phyloP scores from a whole-genome alignment of 1,140 invertebrate genomes.

The Scylla paramamosain region DNA sequence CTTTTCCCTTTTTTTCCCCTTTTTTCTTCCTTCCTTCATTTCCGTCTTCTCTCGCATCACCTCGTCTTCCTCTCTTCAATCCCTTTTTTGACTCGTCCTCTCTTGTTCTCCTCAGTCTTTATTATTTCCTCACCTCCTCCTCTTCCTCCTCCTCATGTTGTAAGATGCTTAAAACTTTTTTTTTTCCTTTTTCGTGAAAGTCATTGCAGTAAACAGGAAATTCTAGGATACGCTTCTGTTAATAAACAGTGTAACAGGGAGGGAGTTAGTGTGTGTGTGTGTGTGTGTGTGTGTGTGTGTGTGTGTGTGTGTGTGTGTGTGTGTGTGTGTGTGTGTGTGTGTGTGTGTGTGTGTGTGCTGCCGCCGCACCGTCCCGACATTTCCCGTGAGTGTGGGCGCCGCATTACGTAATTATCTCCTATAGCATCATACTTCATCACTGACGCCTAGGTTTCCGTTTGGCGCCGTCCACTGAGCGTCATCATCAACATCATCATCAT shows the following conservation, averaged over 20 bases:
- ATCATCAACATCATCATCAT: neutral
- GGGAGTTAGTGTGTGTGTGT: neutral
- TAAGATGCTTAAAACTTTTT: neutral
- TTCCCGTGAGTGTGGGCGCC: neutral
- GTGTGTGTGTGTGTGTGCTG: no score
- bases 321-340: neutral
- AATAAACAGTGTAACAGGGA: neutral
- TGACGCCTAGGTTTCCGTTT: no score
- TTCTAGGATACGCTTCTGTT: neutral
- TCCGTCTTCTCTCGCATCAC: neutral
- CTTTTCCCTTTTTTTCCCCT: neutral
- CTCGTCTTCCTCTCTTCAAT: neutral
- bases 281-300: slow-evolving; percentile 7
- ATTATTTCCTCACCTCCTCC: neutral
- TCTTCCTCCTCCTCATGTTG: slow-evolving; percentile 30
- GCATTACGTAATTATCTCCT: no score
- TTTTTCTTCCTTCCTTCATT: neutral
- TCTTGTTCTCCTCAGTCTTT: neutral
- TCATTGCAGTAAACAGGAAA: neutral
- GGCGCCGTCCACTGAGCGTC: neutral
- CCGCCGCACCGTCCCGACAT: no score
- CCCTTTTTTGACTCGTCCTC: neutral
- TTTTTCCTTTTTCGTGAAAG: neutral
- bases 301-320: slow-evolving; percentile 16
- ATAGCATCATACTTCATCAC: no score